Evolutionary conservation across 92 coral and sea anemone species (phyloP), one percentile per base, ranked within the genome.

Genomic region (Desmophyllum pertusum): DNA sequence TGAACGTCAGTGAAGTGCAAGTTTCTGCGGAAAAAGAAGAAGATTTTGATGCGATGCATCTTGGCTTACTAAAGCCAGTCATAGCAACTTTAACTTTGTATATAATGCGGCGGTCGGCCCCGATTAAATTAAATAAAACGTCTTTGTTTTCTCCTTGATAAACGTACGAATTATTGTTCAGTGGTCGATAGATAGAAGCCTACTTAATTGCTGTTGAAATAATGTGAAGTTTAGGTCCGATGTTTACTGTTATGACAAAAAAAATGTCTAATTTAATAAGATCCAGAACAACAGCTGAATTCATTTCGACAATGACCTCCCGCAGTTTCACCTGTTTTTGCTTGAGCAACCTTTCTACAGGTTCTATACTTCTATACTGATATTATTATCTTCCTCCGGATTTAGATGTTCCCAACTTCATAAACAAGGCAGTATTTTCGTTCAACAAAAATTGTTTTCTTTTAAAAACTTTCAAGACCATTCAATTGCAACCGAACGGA

Each of bases 181-280:
- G 15, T 59, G 65, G 63, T n/a, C 31, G 35, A 25, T 10, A 14
- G 5, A 68, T 21, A 35, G 7, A 67, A 67, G n/a, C n/a, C 7
- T 18, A 18, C n/a, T 45, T 18, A 45, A 31, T 45, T 29, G 37
- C 15, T 6, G 9, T 17, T 29, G 31, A 73, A 42, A 73, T 27
- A 27, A n/a, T 73, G 52, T n/a, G 19, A 73, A 46, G 35, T 73
- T 43, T 73, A 6, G 27, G 18, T 36, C 11, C 25, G 0, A 37
- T 33, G 5, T 37, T 33, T 37, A 35, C 46, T 33, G 45, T 37
- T 67, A 18, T 36, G 73, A 10, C 42, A 18, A 36, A 19, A 50
- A 61, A 67, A 36, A 33, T 67, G 42, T 27, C 61, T 25, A 72
- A 72, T 19, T 72, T 68, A 21, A 68, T 68, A 35, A 18, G 73